Evolutionary conservation across 2,797 vertebrate species (phyloP), one percentile per base, ranked within the genome.

Genomic region (Pangasius larnaudii): DNA sequence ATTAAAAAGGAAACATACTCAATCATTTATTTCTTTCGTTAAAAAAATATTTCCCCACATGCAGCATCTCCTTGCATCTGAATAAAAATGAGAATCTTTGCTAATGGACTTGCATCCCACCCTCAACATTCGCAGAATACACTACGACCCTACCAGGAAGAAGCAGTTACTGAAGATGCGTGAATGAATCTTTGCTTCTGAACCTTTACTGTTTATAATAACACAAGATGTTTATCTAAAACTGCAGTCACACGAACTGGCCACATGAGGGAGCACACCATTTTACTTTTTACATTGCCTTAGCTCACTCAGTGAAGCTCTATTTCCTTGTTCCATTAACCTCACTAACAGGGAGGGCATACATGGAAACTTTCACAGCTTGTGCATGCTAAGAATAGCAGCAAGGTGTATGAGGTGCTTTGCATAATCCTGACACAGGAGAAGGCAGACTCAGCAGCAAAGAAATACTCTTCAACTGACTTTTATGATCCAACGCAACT

Each of bases 351-450:
- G 90, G 92, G 93, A 91, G 93, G 91, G 93, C 95, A 94, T 92
- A 95, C 94, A 94, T 96, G 97, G 96, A 97, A 98, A 98, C 91
- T 96, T 96, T 96, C 92, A 92, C 90, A 83, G 93, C 92, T 94
- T 91, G 89, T 80, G 87, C 85, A 27, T 58, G 94, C 96, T 97
- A 96, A 97, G 97, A 97, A 97, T 97, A 98, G 95, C 93, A 19
- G 33, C 88, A 93, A 89, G 93, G 92, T 63, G 82, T 69, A 84
- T 56, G 42, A 78, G 58, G 61, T 74, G 59, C 71, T 90, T 89
- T 86, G 84, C 84, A 86, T 78, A 88, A 84, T 86, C 61, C 87
- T 69, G 59, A 87, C 22, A 72, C 63, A 87, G 36, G 49, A 75
- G 51, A 86, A 63, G 33, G 3, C n/a, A 9, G 30, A 63, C 42